Conservation (phyloP, 2,888 invertebrate genomes). For the Synanthedon vespiformis region DNA sequence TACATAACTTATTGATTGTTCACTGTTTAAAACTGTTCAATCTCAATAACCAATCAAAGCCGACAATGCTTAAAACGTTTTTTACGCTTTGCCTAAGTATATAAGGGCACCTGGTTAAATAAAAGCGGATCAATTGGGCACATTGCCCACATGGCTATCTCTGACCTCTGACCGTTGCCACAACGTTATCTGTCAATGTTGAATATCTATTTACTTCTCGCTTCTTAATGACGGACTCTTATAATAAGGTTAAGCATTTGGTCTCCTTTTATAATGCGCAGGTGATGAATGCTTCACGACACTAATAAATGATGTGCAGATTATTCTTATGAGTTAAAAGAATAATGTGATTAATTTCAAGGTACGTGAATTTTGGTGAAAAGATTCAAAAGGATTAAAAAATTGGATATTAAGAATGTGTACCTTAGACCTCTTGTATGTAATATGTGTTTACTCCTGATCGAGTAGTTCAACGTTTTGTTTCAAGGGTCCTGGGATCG, state of each 20-base stretch:
- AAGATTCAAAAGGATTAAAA: too few species aligned
- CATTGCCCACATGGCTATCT: slow-evolving; percentile 7
- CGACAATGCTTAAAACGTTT: too few species aligned
- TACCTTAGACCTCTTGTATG: too few species aligned
- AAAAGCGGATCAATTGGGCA: slow-evolving; percentile 15
- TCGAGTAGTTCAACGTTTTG: too few species aligned
- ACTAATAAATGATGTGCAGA: not conserved
- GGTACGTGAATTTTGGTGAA: too few species aligned
- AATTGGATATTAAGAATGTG: too few species aligned
- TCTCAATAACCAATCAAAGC: slow-evolving; percentile 1
- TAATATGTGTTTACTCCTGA: too few species aligned
- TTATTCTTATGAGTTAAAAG: not conserved
- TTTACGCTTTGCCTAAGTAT: too few species aligned
- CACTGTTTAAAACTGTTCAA: slow-evolving; percentile 2
- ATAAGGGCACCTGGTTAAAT: slow-evolving; percentile 9
- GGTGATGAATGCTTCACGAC: not conserved
- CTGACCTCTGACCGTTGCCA: slow-evolving; percentile 9
- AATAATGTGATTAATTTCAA: too few species aligned
- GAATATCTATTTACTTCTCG: slow-evolving; percentile 8
- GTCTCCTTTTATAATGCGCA: not conserved
- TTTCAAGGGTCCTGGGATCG: too few species aligned
- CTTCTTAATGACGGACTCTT: slow-evolving; percentile 6
- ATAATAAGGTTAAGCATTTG: slow-evolving; percentile 3
- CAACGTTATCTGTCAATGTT: slow-evolving; percentile 14
- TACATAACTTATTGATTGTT: slow-evolving; percentile 8